Percentiles rank a stretch among this genome's conserved stretches.
Conservation (phyloP, 2,888 invertebrate species). For the Epirrhoe alternata region DNA sequence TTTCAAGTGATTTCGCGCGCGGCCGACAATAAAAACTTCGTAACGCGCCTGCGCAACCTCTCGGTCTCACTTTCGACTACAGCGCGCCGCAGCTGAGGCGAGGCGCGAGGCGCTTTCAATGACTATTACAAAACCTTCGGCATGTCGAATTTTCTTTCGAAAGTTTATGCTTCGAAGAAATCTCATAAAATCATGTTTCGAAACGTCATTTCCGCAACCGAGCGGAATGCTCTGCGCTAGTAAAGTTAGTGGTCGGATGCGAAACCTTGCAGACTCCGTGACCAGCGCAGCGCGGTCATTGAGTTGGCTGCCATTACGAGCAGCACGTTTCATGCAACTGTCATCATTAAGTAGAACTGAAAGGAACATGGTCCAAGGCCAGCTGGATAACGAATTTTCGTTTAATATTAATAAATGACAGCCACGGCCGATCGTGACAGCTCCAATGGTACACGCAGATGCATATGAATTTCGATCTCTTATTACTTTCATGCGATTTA, state of each 20-base stretch:
- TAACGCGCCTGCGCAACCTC: slow-evolving; percentile 83
- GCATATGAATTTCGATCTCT: slow-evolving; percentile 61
- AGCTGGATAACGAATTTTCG: slow-evolving; percentile 83
- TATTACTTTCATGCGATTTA: slow-evolving; percentile 69
- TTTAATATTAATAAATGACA: slow-evolving; percentile 82
- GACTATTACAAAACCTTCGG: slow-evolving; percentile 76
- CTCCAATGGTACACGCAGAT: slow-evolving; percentile 71
- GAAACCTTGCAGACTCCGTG: slow-evolving; percentile 63
- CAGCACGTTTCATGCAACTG: slow-evolving; percentile 78
- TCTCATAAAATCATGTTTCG: slow-evolving; percentile 53
- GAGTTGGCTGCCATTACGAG: slow-evolving; percentile 68
- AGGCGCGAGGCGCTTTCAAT: slow-evolving; percentile 75
- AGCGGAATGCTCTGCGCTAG: slow-evolving; percentile 38
- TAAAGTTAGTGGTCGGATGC: slow-evolving; percentile 37
- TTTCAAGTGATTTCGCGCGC: slow-evolving; percentile 85
- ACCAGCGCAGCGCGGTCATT: slow-evolving; percentile 62
- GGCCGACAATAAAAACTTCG: slow-evolving; percentile 84
- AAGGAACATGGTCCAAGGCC: slow-evolving; percentile 81
- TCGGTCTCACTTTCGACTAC: slow-evolving; percentile 80
- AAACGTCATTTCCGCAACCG: slow-evolving; percentile 44
- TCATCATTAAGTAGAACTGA: slow-evolving; percentile 83
- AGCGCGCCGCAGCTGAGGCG: slow-evolving; percentile 56
- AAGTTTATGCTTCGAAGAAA: slow-evolving; percentile 65
- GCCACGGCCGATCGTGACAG: slow-evolving; percentile 77
- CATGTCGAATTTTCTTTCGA: slow-evolving; percentile 80